A percentile compares a stretch with the other conserved stretches of the same genome.
Conservation (phyloP, 2,888 invertebrate species). For the Noctua pronuba region DNA sequence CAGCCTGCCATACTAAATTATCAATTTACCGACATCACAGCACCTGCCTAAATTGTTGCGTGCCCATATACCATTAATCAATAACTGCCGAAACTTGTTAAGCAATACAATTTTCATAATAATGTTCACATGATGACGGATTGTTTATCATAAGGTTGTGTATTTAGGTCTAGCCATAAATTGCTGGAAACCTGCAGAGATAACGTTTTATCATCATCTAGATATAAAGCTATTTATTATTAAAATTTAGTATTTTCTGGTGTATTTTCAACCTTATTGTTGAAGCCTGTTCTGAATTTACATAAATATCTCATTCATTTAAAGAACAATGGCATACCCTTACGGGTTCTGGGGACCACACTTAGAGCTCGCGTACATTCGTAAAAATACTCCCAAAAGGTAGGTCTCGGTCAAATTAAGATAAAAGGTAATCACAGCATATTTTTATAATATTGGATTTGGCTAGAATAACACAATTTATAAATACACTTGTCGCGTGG, state of each 20-base stretch:
- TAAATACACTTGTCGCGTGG: too few relatives aligned
- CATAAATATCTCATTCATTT: slow-evolving; percentile 38
- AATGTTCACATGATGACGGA: slow-evolving; percentile 66
- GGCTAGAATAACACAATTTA: too few relatives aligned
- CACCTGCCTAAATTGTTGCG: slow-evolving; percentile 83
- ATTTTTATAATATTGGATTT: too few relatives aligned
- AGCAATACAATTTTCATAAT: slow-evolving; percentile 74
- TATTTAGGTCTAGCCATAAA: slow-evolving; percentile 18
- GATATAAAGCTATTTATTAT: not conserved
- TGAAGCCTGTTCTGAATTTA: slow-evolving; percentile 13
- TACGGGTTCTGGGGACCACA: too few relatives aligned
- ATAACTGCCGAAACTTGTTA: slow-evolving; percentile 79
- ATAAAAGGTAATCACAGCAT: too few relatives aligned
- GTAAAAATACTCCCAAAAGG: too few relatives aligned
- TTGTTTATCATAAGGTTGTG: slow-evolving; percentile 50
- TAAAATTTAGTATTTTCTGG: not conserved
- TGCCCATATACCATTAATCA: slow-evolving; percentile 81
- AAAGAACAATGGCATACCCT: too few relatives aligned
- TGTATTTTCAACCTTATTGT: slow-evolving; percentile 12
- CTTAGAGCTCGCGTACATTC: too few relatives aligned
- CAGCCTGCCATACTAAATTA: slow-evolving; percentile 73
- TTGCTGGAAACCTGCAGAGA: slow-evolving; percentile 2
- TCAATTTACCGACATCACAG: slow-evolving; percentile 75
- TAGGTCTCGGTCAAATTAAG: too few relatives aligned
- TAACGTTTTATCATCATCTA: slow-evolving; percentile 1